A percentile compares a stretch with the other conserved stretches of the same genome.
These are phyloP conservation scores for Drosophila kikkawai DNA, from an alignment of 1,140 invertebrate genomes.

Conservation along the genomic window DNA sequence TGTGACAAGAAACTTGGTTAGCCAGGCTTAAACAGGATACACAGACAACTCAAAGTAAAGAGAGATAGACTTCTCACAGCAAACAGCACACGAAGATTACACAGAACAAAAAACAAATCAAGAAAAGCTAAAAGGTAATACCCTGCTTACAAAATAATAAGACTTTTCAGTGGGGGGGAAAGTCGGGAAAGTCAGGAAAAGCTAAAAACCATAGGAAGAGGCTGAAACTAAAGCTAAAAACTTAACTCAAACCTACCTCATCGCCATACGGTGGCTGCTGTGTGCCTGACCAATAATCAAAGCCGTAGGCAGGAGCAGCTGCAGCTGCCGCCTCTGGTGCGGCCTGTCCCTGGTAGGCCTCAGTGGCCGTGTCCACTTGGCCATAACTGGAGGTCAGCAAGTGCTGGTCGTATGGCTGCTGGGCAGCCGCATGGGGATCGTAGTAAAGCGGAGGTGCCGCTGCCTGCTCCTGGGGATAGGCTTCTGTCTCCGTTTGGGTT, in stretches of 20 bases:
- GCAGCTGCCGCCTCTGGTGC: constrained; percentile 5
- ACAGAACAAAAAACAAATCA: background rate
- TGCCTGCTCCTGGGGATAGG: constrained; percentile 45
- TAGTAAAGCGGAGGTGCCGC: constrained; percentile 55
- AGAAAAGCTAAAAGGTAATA: background rate
- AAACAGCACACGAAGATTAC: background rate
- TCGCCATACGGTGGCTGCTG: constrained; percentile 70
- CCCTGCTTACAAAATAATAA: constrained; percentile 14
- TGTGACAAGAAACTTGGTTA: constrained; percentile 62
- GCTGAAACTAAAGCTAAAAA: background rate
- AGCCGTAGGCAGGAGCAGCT: constrained; percentile 27
- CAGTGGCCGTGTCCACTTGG: constrained; percentile 20
- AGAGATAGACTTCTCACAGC: background rate
- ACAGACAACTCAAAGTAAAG: constrained; percentile 20
- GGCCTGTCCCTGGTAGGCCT: constrained; percentile 28
- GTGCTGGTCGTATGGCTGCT: constrained; percentile 45
- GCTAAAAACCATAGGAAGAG: background rate
- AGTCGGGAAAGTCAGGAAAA: background rate
- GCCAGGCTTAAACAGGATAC: constrained; percentile 11
- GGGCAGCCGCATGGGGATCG: constrained; percentile 53
- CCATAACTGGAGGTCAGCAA: constrained; percentile 17
- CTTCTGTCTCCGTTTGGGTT: constrained; percentile 20
- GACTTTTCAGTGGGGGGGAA: background rate
- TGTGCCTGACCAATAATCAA: constrained; percentile 64
- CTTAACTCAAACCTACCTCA: constrained; percentile 50